These are phyloP conservation scores for Oligia fasciuncula DNA, from an alignment of 2,888 invertebrate species.

Conservation along the genomic window DNA sequence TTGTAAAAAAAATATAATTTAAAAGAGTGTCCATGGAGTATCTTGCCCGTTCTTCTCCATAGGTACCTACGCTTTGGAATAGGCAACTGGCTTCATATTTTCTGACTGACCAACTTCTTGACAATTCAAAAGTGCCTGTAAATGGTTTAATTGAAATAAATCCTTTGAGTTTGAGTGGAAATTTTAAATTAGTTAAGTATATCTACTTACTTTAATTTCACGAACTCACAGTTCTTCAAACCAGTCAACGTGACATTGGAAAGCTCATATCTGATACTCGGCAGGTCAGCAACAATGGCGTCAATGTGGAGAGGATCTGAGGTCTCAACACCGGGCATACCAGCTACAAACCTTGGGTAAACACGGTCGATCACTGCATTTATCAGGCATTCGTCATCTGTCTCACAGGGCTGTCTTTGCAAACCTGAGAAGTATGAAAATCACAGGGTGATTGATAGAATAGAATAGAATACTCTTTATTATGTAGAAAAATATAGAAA, in stretches of 20 bases:
- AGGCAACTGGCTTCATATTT: too few species aligned
- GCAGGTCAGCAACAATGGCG: slow-evolving; percentile 14
- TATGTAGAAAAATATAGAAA: too few species aligned
- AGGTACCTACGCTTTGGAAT: too few species aligned
- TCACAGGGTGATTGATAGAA: background rate
- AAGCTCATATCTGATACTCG: slow-evolving; percentile 22
- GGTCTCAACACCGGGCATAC: slow-evolving; percentile 24
- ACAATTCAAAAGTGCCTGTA: too few species aligned
- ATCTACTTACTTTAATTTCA: slow-evolving; percentile 24
- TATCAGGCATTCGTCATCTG: slow-evolving; percentile 27
- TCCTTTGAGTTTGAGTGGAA: too few species aligned
- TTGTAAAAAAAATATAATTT: too few species aligned
- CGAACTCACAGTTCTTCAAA: slow-evolving; percentile 28
- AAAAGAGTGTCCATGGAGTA: too few species aligned
- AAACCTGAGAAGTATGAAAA: slow-evolving; percentile 13
- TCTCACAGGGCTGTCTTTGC: slow-evolving; percentile 2
- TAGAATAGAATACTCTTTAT: too few species aligned
- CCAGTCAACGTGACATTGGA: slow-evolving; percentile 28
- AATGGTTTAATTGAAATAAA: too few species aligned
- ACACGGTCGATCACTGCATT: slow-evolving; percentile 32
- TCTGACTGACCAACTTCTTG: too few species aligned
- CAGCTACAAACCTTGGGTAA: slow-evolving; percentile 25
- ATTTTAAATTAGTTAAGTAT: background rate
- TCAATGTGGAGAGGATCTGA: slow-evolving; percentile 35
- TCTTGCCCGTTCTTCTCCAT: too few species aligned